Evolutionary conservation across 2,113 vertebrate genomes (phyloP).

Genomic region (Pungitius pungitius): DNA sequence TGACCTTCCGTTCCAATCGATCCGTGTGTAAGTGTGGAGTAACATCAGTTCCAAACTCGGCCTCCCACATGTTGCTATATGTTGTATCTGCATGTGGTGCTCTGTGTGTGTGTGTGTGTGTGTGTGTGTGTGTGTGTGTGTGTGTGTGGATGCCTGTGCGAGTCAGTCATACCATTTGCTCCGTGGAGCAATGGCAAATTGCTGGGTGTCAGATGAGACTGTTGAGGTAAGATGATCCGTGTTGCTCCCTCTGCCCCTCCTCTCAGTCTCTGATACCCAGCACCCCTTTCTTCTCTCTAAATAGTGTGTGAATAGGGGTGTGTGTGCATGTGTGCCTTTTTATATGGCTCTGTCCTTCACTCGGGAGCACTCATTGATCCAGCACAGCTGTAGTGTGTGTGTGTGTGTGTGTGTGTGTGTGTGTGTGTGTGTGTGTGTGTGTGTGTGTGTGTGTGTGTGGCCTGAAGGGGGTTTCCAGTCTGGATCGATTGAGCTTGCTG

Average conservation of each 20-base stretch:
- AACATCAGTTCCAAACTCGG: constrained; percentile 29
- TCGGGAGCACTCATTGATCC: constrained; percentile 75
- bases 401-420: constrained; percentile 41
- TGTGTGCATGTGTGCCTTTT: constrained; percentile 63
- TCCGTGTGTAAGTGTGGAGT: constrained; percentile 24
- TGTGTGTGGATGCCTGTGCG: constrained; percentile 36
- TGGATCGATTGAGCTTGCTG: constrained; percentile 81
- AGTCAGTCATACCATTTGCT: constrained; percentile 74
- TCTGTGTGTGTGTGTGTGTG: constrained; percentile 28
- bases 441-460: constrained; percentile 54
- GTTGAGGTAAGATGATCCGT: constrained; percentile 79
- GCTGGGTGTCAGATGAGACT: constrained; percentile 77
- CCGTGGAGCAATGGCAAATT: constrained; percentile 73
- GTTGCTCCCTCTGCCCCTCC: constrained; percentile 66
- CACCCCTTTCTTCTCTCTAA: constrained; percentile 70
- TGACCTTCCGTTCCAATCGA: constrained; percentile 29
- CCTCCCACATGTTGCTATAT: constrained; percentile 29
- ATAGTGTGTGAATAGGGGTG: constrained; percentile 53
- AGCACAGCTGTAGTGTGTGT: constrained; percentile 61
- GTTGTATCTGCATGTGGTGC: not conserved
- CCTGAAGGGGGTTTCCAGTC: constrained; percentile 80
- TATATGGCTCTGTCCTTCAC: constrained; percentile 76
- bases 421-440: constrained; percentile 54
- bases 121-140: constrained; percentile 37
- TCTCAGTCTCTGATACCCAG: constrained; percentile 67